Evolutionary conservation across 2,113 vertebrate species (phyloP).

Genomic region (Rhipidura dahli): DNA sequence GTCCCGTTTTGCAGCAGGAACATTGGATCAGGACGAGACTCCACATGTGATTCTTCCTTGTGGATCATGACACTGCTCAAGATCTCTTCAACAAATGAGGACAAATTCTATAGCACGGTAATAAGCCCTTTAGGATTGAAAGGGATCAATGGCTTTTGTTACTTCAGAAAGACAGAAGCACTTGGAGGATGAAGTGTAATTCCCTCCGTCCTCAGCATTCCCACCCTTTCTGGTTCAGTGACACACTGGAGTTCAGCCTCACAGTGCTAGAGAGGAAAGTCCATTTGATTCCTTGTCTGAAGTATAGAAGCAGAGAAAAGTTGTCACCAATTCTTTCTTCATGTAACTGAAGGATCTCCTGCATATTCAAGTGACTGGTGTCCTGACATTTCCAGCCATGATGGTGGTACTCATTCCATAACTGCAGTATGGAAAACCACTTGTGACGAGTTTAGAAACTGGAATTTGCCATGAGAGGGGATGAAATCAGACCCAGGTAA

Average conservation of each 20-base stretch:
- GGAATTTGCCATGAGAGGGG: neutral
- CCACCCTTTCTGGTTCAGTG: neutral
- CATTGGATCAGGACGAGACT: rapidly evolving
- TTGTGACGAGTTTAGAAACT: neutral
- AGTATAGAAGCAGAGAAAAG: neutral
- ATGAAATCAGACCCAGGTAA: neutral
- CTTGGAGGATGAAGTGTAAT: neutral
- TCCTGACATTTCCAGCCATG: neutral
- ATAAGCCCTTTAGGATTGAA: neutral
- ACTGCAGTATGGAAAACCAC: neutral
- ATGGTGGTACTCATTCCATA: neutral
- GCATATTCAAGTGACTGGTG: neutral
- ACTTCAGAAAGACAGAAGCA: neutral
- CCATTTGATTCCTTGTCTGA: neutral
- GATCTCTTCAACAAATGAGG: rapidly evolving
- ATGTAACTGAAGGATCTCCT: neutral
- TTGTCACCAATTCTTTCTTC: neutral
- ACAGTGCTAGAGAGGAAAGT: neutral
- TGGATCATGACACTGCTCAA: neutral
- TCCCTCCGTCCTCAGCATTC: neutral
- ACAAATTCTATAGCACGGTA: rapidly evolving
- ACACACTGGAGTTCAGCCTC: neutral
- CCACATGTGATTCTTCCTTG: rapidly evolving
- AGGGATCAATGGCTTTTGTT: neutral
- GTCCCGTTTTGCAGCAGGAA: rapidly evolving